A percentile compares a stretch with the other conserved stretches of the same genome.
phyloP scores from a whole-genome alignment of 2,113 vertebrate genomes.

The Mustela nigripes region DNA sequence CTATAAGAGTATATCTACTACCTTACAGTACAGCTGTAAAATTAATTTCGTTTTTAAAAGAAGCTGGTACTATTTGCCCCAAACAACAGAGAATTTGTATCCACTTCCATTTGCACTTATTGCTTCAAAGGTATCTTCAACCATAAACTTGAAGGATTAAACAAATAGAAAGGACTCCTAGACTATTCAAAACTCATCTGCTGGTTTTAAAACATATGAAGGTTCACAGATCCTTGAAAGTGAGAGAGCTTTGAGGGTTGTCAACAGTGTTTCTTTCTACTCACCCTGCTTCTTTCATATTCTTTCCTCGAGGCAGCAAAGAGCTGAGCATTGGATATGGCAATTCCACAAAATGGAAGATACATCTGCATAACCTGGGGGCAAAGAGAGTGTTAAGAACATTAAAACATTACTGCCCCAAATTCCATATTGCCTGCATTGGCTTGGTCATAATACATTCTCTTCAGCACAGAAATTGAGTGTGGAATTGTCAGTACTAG shows the following conservation, averaged over 20 bases:
- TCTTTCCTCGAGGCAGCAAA: conserved; percentile 99
- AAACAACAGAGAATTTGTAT: conserved; percentile 51
- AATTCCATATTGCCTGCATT: not conserved
- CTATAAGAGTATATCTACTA: not conserved
- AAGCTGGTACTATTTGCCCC: not conserved
- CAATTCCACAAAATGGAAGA: conserved; percentile 98
- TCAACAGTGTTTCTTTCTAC: conserved; percentile 75
- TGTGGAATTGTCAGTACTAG: not conserved
- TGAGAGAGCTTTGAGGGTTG: not conserved
- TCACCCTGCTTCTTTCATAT: conserved; percentile 98
- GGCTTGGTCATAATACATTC: not conserved
- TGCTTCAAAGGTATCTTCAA: conserved; percentile 16
- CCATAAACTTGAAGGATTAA: conserved; percentile 40
- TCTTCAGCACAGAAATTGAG: not conserved
- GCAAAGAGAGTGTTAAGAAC: conserved; percentile 71
- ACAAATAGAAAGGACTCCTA: not conserved
- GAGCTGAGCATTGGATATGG: conserved; percentile 98
- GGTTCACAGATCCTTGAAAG: conserved; percentile 28
- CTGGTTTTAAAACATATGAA: conserved; percentile 15
- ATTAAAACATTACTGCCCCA: not conserved
- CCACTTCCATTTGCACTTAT: not conserved
- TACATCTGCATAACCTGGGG: conserved; percentile 99
- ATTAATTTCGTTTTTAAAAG: conserved; percentile 55
- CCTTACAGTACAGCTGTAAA: not conserved
- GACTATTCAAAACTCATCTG: conserved; percentile 24